Percentiles rank a stretch among this genome's conserved stretches.
phyloP scores from a whole-genome alignment of 1,140 invertebrate species.

The Calliopsis andreniformis region DNA sequence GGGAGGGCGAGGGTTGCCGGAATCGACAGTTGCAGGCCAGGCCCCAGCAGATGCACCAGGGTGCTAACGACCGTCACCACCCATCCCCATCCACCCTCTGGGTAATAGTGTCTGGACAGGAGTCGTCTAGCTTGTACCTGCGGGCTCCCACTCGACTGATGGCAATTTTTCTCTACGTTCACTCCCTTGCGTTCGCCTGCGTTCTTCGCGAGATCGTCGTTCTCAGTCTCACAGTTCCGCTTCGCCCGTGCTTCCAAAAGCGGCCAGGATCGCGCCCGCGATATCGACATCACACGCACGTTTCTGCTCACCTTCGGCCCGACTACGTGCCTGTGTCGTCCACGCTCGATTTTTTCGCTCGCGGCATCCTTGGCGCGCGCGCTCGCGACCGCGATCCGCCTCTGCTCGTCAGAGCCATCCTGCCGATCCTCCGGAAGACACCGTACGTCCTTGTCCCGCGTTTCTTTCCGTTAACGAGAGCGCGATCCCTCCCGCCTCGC shows the following conservation, averaged over 20 bases:
- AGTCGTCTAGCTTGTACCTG: conserved; percentile 66
- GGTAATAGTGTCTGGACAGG: conserved; percentile 86
- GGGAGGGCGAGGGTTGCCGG: conserved; percentile 72
- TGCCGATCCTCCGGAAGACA: conserved; percentile 42
- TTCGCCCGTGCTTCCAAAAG: conserved; percentile 49
- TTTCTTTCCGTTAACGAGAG: conserved; percentile 32
- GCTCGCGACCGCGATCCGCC: neutral
- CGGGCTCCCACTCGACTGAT: conserved; percentile 17
- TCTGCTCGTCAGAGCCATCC: conserved; percentile 38
- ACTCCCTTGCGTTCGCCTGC: neutral
- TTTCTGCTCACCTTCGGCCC: neutral
- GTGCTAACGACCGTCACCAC: conserved; percentile 86
- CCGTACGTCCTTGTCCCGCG: conserved; percentile 37
- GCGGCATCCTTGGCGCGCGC: neutral
- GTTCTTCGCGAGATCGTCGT: conserved; percentile 5
- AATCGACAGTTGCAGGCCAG: conserved; percentile 85
- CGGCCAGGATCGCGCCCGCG: conserved; percentile 71
- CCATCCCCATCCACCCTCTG: conserved; percentile 92
- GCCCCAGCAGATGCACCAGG: conserved; percentile 85
- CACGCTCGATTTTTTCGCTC: conserved; percentile 24
- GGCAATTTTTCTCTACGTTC: neutral
- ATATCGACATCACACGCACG: conserved; percentile 68
- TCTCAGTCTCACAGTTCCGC: neutral
- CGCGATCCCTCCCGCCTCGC: neutral
- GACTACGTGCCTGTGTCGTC: conserved; percentile 58